phyloP scores from a whole-genome alignment of 1,140 invertebrate genomes.

The Triops cancriformis region DNA sequence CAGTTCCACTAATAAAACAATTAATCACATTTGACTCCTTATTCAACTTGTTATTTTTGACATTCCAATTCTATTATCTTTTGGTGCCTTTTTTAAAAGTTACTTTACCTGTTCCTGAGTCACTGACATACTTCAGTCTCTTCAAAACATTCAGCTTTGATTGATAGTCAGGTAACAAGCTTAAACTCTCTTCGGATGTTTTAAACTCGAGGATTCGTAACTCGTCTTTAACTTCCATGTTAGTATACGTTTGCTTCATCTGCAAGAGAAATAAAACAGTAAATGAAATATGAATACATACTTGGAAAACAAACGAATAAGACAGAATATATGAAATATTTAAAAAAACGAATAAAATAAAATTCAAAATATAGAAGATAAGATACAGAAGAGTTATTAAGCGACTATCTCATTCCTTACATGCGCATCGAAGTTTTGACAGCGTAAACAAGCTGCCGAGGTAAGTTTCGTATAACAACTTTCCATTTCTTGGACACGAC shows the following conservation, averaged over 20 bases:
- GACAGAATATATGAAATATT: too few relatives aligned
- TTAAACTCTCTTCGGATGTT: slow-evolving; percentile 74
- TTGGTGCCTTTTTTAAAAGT: not conserved
- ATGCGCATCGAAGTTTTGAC: slow-evolving; percentile 33
- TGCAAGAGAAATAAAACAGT: slow-evolving; percentile 36
- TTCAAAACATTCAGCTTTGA: slow-evolving; percentile 72
- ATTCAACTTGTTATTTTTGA: too few relatives aligned
- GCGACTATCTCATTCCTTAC: slow-evolving; percentile 29
- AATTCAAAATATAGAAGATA: too few relatives aligned
- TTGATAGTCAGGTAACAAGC: slow-evolving; percentile 80
- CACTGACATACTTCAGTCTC: slow-evolving; percentile 51
- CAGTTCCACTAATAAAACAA: slow-evolving; percentile 53
- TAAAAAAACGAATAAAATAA: too few relatives aligned
- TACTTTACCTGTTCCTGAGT: slow-evolving; percentile 19
- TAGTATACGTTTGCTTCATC: slow-evolving; percentile 61
- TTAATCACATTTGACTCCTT: slow-evolving; percentile 2
- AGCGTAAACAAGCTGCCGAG: slow-evolving; percentile 30
- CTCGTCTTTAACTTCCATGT: slow-evolving; percentile 60
- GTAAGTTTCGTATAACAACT: slow-evolving; percentile 46
- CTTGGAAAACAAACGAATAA: too few relatives aligned
- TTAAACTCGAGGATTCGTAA: slow-evolving; percentile 60
- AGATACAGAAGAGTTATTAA: too few relatives aligned
- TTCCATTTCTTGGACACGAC: slow-evolving; percentile 42
- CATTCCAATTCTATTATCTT: not conserved
- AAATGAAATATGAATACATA: too few relatives aligned